Base-by-base conservation (phyloP, 2,113 vertebrate genomes). In the Psilopsiagon aurifrons region DNA sequence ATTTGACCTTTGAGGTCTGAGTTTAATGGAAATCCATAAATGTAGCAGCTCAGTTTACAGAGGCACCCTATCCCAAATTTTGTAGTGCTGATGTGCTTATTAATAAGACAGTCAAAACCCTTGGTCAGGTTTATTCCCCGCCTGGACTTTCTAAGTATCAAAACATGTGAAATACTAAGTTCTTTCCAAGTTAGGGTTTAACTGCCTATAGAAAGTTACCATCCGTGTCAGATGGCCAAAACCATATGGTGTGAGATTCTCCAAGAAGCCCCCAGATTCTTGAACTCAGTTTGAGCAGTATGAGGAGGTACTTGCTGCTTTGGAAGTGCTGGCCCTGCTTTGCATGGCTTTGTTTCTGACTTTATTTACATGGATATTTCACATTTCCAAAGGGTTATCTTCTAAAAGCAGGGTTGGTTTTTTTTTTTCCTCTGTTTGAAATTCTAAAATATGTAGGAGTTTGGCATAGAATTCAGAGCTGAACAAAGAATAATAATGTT, bases 381-480 rank as follows among this genome's bases (percentile, higher is more conserved):
- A 66, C 54, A 17, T 47, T 87, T 92, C 37, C 19, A 79, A 79
- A 62, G 51, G 67, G 39, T 88, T 93, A 37, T 33, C 47, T 77
- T 89, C 31, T 47, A 29, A 85, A 95, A 89, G 63, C 19, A 35
- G 57, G 57, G 22, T 35, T 35, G 33, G 39, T 39, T 3, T 5
- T 10, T 17, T 43, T 82, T 88, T 70, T 84, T 43, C n/a, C 57
- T 90, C 13, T 27, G 2, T 73, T 69, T 71, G 84, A 62, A 84
- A 70, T 89, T 75, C 74, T 94, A 81, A 85, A 90, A 54, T 62
- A 87, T 25, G 94, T 89, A 84, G 92, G 94, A 96, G 95, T 90
- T 90, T 91, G 78, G 54, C 90, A 74, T 62, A 73, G 62, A 47
- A 87, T 91, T 95, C 66, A 64, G 74, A 87, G 52, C 77, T 64